Evolutionary conservation across 2,797 vertebrate species (phyloP).

Genomic region (Pelochelys cantorii): DNA sequence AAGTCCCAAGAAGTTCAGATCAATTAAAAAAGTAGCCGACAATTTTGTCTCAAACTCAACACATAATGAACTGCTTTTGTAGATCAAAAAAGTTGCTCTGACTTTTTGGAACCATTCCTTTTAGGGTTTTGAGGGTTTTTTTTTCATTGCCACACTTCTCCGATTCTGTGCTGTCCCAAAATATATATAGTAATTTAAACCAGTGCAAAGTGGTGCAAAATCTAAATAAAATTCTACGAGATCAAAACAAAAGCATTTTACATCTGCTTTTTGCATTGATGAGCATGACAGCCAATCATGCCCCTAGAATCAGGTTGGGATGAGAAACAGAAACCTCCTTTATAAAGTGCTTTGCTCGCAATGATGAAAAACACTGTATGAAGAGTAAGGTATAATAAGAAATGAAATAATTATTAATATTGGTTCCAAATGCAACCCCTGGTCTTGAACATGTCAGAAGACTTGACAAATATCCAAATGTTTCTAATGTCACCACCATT

Average conservation of each 20-base stretch:
- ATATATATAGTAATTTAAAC: constrained; percentile 41
- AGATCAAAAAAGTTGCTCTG: neutral
- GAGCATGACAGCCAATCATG: neutral
- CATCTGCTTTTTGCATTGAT: neutral
- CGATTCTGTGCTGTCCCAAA: neutral
- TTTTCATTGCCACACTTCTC: constrained; percentile 43
- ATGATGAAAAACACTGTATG: neutral
- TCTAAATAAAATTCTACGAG: constrained; percentile 63
- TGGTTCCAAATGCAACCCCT: neutral
- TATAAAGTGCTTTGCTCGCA: neutral
- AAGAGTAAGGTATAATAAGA: neutral
- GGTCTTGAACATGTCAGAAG: neutral
- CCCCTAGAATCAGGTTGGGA: constrained; percentile 16
- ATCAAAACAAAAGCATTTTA: neutral
- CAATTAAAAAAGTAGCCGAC: neutral
- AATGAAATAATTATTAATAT: neutral
- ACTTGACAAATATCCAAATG: neutral
- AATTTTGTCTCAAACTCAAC: fast-evolving
- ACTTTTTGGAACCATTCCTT: constrained; percentile 15
- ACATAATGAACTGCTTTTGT: neutral
- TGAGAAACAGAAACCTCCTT: neutral
- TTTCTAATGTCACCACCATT: neutral
- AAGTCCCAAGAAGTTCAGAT: neutral
- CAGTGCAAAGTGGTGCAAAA: constrained; percentile 45
- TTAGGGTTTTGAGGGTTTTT: constrained; percentile 26